These are phyloP conservation scores for Leptoteleia sp. DNA, from an alignment of 1,140 invertebrate species.

Conservation along the genomic window DNA sequence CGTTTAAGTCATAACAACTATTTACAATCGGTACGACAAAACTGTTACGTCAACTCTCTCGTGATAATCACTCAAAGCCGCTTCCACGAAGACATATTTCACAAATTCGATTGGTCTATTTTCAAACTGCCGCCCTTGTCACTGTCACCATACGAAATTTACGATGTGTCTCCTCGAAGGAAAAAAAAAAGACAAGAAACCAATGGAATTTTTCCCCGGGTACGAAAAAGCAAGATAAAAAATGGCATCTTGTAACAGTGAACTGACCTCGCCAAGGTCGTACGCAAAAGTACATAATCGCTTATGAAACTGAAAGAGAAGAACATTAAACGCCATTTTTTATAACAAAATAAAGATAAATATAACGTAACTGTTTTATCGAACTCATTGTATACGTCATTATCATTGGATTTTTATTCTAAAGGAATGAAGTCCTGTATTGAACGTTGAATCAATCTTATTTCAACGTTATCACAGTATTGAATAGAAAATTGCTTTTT, in stretches of 20 bases:
- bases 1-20: conserved; percentile 14
- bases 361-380: not conserved
- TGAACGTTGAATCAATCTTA: no score
- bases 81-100: not conserved
- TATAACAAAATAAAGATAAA: not conserved
- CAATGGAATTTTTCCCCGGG: not conserved
- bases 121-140: conserved; percentile 10
- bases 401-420: no score
- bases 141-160: conserved; percentile 12
- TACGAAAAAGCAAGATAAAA: not conserved
- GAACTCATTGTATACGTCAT: not conserved
- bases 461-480: no score
- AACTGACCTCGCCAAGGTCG: conserved; percentile 2
- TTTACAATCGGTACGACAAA: conserved; percentile 17
- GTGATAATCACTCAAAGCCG: conserved; percentile 4
- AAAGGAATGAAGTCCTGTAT: no score
- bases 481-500: no score
- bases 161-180: conserved; percentile 2
- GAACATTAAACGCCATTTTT: not conserved
- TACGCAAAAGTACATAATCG: not conserved
- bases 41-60: conserved; percentile 8
- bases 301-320: no score
- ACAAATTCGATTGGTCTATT: conserved; percentile 16
- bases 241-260: conserved; percentile 1
- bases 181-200: conserved; percentile 5